Percentiles rank a stretch among this genome's conserved stretches.
These are phyloP conservation scores for Synergus itoensis DNA, from an alignment of 2,888 invertebrate species.

Conservation along the genomic window DNA sequence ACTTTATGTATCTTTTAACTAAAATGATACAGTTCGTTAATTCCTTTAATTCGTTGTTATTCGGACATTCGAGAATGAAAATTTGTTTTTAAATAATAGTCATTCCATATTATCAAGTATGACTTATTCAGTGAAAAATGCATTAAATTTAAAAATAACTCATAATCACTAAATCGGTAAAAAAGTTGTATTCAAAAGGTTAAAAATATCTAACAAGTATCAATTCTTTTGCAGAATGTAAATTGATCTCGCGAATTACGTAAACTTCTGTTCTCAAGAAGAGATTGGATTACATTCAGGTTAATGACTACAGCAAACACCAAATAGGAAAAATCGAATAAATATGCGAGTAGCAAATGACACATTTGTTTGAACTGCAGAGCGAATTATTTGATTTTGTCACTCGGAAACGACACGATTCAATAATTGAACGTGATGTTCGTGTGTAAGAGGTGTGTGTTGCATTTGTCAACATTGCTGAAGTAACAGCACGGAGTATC, in stretches of 20 bases:
- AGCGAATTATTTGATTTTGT: neutral
- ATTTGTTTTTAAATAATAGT: neutral
- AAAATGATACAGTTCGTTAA: neutral
- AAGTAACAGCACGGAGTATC: neutral
- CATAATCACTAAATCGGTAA: neutral
- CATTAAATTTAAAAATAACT: neutral
- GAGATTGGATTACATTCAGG: slow-evolving; percentile 24
- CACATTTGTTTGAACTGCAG: slow-evolving; percentile 3
- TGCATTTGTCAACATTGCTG: neutral
- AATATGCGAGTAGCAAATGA: neutral
- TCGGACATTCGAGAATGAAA: neutral
- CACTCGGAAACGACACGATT: neutral
- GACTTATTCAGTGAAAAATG: no score
- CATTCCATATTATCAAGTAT: no score
- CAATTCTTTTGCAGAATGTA: slow-evolving; percentile 1
- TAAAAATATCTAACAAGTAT: neutral
- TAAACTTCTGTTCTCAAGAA: slow-evolving; percentile 15
- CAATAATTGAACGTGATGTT: neutral
- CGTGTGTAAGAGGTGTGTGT: neutral
- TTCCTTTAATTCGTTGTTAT: neutral
- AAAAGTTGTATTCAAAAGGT: neutral
- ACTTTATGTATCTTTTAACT: neutral
- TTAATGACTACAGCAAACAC: neutral
- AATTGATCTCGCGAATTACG: slow-evolving; percentile 10
- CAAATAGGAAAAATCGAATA: neutral